These are phyloP conservation scores for Adelosebastes latens DNA, from an alignment of 2,797 vertebrate species.

Conservation along the genomic window DNA sequence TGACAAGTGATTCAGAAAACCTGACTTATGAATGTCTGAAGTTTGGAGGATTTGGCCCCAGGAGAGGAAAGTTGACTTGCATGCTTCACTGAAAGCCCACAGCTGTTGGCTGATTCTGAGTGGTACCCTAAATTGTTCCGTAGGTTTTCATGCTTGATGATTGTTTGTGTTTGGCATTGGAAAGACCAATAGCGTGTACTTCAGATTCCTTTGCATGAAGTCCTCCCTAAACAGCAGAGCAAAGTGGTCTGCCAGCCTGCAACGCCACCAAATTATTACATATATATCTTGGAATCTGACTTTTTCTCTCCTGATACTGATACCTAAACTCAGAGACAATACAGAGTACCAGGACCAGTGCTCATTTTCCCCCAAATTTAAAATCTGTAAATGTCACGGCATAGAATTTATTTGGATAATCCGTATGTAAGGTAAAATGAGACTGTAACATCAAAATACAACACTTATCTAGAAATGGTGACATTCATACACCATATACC, in stretches of 20 bases:
- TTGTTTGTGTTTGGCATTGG: constrained; percentile 67
- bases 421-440: background rate
- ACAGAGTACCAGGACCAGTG: background rate
- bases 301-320: constrained; percentile 14
- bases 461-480: background rate
- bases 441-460: background rate
- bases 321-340: background rate
- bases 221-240: constrained; percentile 52
- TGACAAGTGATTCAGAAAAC: constrained; percentile 51
- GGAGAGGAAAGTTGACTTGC: constrained; percentile 62
- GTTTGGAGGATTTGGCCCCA: constrained; percentile 57
- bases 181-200: constrained; percentile 52
- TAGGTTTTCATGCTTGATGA: constrained; percentile 60
- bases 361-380: background rate
- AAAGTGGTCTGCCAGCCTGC: constrained; percentile 34
- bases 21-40: constrained; percentile 37
- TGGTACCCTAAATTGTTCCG: constrained; percentile 62
- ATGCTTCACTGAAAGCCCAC: constrained; percentile 58
- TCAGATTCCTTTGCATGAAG: constrained; percentile 55
- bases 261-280: constrained; percentile 42
- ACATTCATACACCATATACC: background rate
- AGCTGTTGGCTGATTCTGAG: constrained; percentile 55
- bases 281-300: constrained; percentile 25
- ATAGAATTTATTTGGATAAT: background rate
- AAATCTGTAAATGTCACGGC: background rate